phyloP scores from a whole-genome alignment of 2,113 vertebrate species.

The Heterotilapia buettikoferi region DNA sequence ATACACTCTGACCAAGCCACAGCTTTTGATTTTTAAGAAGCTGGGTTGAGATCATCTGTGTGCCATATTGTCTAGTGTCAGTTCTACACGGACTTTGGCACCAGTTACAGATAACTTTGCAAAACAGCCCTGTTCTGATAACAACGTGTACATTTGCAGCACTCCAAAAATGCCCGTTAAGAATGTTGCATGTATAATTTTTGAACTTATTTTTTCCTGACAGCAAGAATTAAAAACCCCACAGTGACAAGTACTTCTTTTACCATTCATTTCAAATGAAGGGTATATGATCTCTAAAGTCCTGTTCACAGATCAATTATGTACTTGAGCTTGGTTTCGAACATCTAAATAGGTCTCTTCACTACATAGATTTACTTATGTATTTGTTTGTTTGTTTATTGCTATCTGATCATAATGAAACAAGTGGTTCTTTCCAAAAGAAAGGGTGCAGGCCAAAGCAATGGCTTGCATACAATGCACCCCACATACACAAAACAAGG shows the following conservation, averaged over 20 bases:
- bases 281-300: neutral
- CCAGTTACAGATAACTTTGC: neutral
- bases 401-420: neutral
- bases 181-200: neutral
- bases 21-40: neutral
- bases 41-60: neutral
- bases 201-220: neutral
- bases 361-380: neutral
- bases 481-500: neutral
- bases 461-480: neutral
- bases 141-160: neutral
- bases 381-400: neutral
- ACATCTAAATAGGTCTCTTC: neutral
- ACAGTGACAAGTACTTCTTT: neutral
- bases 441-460: neutral
- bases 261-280: neutral
- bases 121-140: neutral
- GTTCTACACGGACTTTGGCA: neutral
- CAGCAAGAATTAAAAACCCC: neutral
- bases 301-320: neutral
- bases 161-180: neutral
- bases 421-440: neutral
- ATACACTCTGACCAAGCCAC: neutral
- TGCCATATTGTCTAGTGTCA: neutral
- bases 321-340: too few relatives aligned